These are phyloP conservation scores for Patiria pectinifera DNA, from an alignment of 53 echinoderm and acorn worm genomes.

Conservation along the genomic window DNA sequence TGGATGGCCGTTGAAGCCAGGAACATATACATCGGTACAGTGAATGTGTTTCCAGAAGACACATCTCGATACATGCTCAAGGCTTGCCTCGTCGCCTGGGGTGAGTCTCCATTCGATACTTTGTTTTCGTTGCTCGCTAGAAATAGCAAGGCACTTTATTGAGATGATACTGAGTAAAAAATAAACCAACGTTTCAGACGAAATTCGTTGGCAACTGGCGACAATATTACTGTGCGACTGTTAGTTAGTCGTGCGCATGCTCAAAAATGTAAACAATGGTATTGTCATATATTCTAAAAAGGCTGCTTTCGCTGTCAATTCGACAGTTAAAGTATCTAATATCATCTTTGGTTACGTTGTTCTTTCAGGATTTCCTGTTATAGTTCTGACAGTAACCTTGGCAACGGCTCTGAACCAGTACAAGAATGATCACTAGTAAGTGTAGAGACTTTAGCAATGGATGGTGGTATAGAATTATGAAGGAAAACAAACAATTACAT, in stretches of 20 bases:
- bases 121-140: not conserved
- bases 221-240: no score
- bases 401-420: slow-evolving; percentile 62
- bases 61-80: slow-evolving; percentile 68
- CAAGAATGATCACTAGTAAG: slow-evolving; percentile 65
- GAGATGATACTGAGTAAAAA: no score
- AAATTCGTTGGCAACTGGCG: no score
- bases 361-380: slow-evolving; percentile 67
- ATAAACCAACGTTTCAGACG: no score
- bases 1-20: no score
- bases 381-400: slow-evolving; percentile 69
- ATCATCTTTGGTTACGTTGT: not conserved
- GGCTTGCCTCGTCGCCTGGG: slow-evolving; percentile 79
- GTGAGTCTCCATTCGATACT: slow-evolving; percentile 48
- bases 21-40: slow-evolving; percentile 26
- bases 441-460: not conserved
- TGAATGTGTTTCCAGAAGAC: slow-evolving; percentile 73
- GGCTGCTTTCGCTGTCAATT: not conserved
- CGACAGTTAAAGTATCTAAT: not conserved
- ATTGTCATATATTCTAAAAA: no score
- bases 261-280: no score
- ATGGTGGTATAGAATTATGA: no score
- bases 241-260: no score
- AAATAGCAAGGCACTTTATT: no score
- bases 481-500: no score